A percentile compares a stretch with the other conserved stretches of the same genome.
Evolutionary conservation across 1,140 invertebrate genomes (phyloP).

Genomic region (Zaprionus taronus): DNA sequence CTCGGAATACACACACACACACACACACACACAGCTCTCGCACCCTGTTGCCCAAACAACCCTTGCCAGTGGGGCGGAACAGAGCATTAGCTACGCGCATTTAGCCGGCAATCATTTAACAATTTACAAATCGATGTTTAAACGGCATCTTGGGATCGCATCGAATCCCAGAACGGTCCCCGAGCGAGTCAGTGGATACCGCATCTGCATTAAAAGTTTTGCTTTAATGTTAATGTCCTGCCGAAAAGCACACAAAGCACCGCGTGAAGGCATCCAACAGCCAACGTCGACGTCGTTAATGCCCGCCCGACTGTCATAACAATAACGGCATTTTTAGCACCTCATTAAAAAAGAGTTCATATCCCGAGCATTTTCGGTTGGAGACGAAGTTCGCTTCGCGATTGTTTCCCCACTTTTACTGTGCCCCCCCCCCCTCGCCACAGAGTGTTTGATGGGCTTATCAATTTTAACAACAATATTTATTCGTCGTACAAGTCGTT

Average conservation of each 20-base stretch:
- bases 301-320: conserved; percentile 74
- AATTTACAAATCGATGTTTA: conserved; percentile 84
- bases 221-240: conserved; percentile 65
- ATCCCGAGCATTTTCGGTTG: conserved; percentile 48
- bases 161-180: background rate
- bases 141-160: conserved; percentile 57
- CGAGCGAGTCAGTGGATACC: conserved; percentile 10
- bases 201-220: conserved; percentile 54
- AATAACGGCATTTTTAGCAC: conserved; percentile 83
- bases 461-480: conserved; percentile 81
- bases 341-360: conserved; percentile 83
- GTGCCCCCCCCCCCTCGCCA: background rate
- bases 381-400: conserved; percentile 31
- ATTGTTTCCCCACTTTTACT: conserved; percentile 14
- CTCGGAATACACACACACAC: conserved; percentile 31
- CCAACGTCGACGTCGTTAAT: conserved; percentile 56
- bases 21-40: conserved; percentile 13
- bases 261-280: conserved; percentile 28
- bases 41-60: conserved; percentile 47
- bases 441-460: conserved; percentile 55
- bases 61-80: conserved; percentile 60
- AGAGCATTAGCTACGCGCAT: conserved; percentile 75
- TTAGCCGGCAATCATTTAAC: conserved; percentile 79
- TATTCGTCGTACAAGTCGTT: conserved; percentile 57
- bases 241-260: conserved; percentile 40